These are phyloP conservation scores for Pemphigus obesinymphae DNA, from an alignment of 1,140 invertebrate species.

Conservation along the genomic window DNA sequence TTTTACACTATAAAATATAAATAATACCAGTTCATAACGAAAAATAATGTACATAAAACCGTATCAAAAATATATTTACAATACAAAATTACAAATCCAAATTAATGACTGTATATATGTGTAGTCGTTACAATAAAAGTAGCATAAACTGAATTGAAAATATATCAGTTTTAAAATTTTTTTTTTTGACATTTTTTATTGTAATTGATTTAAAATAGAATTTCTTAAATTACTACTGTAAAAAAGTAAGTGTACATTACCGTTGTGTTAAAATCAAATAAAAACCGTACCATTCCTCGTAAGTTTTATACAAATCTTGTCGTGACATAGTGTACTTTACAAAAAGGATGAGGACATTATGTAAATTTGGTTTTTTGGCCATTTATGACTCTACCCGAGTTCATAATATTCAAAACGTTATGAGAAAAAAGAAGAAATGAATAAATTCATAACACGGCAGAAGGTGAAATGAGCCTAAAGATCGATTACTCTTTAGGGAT, in stretches of 20 bases:
- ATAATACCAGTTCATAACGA: background rate
- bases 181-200: no score
- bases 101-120: no score
- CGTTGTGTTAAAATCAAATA: background rate
- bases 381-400: conserved; percentile 1
- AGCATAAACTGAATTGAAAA: no score
- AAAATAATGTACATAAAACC: no score
- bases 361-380: conserved; percentile 21
- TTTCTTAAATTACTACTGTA: background rate
- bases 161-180: no score
- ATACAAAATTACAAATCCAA: no score
- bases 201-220: background rate
- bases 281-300: background rate
- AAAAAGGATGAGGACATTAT: conserved; percentile 21
- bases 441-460: conserved; percentile 27
- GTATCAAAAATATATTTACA: no score
- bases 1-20: background rate
- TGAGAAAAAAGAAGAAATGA: background rate
- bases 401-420: background rate
- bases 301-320: background rate
- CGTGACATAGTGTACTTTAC: conserved; percentile 11
- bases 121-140: no score
- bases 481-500: conserved; percentile 18
- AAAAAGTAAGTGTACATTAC: background rate
- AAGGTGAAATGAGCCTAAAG: background rate